Conservation (phyloP, 2,888 invertebrate species). For the Dinocampus coccinellae region DNA sequence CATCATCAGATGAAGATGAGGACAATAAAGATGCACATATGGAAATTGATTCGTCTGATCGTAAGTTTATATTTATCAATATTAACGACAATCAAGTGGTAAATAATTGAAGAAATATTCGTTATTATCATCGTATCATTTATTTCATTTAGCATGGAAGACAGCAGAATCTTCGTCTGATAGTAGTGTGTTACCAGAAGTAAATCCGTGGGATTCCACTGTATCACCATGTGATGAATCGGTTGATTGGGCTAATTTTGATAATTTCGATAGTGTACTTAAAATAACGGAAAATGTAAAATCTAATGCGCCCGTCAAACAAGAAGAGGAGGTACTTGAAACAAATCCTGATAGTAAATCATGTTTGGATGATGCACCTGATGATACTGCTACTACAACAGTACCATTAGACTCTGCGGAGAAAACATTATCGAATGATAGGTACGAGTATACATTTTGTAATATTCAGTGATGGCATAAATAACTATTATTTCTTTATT, state of each 20-base stretch:
- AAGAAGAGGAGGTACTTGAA: slow-evolving; percentile 27
- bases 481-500: too few species aligned
- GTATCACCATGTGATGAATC: slow-evolving; percentile 56
- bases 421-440: slow-evolving; percentile 1
- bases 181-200: slow-evolving; percentile 48
- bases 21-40: slow-evolving; percentile 65
- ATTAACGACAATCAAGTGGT: slow-evolving; percentile 7
- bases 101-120: not conserved
- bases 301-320: slow-evolving; percentile 40
- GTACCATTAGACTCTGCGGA: slow-evolving; percentile 5
- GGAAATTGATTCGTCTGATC: slow-evolving; percentile 70
- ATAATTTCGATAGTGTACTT: slow-evolving; percentile 58
- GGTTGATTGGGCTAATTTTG: slow-evolving; percentile 66
- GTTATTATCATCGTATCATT: not conserved
- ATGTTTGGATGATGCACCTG: not conserved
- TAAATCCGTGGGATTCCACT: slow-evolving; percentile 60
- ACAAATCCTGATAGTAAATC: not conserved
- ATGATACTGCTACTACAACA: not conserved
- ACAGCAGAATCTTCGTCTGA: slow-evolving; percentile 49
- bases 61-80: slow-evolving; percentile 61
- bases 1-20: slow-evolving; percentile 71
- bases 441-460: too few species aligned
- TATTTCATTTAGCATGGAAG: slow-evolving; percentile 54
- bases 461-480: too few species aligned
- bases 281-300: slow-evolving; percentile 49